Conservation (phyloP, 2,113 vertebrate species). For the Lagenorhynchus albirostris region DNA sequence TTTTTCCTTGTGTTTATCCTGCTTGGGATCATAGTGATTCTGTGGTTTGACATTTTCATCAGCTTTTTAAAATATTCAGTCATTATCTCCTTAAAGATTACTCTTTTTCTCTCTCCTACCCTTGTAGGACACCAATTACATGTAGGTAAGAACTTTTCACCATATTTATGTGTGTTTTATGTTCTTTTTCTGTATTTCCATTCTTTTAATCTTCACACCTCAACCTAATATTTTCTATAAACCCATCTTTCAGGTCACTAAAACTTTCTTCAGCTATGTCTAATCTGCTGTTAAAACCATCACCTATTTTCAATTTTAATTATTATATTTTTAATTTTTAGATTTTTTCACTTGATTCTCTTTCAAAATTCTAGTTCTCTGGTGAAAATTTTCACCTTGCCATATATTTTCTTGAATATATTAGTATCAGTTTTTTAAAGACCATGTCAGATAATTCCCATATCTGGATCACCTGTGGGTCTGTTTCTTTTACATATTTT, state of each 20-base stretch:
- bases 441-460: not conserved
- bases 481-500: not conserved
- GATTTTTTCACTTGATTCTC: not conserved
- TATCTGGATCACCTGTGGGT: not conserved
- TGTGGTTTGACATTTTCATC: not conserved
- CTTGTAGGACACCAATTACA: not conserved
- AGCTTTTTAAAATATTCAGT: not conserved
- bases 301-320: not conserved
- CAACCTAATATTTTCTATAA: not conserved
- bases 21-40: not conserved
- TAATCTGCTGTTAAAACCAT: not conserved
- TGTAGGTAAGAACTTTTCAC: not conserved
- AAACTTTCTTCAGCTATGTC: not conserved
- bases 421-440: slow-evolving; percentile 2
- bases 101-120: not conserved
- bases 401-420: not conserved
- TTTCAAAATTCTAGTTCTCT: not conserved
- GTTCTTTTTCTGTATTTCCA: not conserved
- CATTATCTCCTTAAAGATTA: not conserved
- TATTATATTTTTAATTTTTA: not conserved
- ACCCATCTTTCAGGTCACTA: not conserved
- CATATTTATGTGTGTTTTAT: not conserved
- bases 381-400: not conserved
- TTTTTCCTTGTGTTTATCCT: not conserved
- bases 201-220: not conserved